phyloP scores from a whole-genome alignment of 2,113 vertebrate genomes.

The Indri indri region DNA sequence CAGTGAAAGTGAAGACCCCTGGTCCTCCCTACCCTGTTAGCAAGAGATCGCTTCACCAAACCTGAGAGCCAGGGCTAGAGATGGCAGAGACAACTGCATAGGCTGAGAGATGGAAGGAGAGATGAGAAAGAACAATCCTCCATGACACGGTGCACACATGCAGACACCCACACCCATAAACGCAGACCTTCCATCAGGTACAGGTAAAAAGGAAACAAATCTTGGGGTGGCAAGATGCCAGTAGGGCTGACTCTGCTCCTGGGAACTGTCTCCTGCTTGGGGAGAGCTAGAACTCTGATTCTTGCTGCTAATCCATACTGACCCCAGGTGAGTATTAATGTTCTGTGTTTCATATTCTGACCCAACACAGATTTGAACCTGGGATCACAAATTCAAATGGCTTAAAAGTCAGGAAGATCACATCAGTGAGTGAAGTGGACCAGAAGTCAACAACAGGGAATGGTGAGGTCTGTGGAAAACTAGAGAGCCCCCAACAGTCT shows the following conservation, averaged over 20 bases:
- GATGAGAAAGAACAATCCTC: background rate
- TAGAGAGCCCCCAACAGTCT: background rate
- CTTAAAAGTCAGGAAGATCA: background rate
- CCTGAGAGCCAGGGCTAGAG: background rate
- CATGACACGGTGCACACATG: rapidly evolving
- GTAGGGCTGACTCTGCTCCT: background rate
- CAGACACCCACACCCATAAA: background rate
- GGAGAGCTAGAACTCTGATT: background rate
- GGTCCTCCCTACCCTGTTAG: background rate
- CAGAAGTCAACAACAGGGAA: no score
- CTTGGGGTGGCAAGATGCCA: background rate
- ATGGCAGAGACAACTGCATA: no score
- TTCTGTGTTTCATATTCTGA: background rate
- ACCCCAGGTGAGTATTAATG: background rate
- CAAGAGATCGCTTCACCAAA: background rate
- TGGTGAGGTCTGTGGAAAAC: background rate
- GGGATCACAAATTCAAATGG: background rate
- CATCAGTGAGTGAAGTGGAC: background rate
- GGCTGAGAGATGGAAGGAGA: background rate
- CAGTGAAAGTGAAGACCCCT: background rate
- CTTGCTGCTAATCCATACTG: no score
- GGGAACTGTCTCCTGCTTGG: no score
- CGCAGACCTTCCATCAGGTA: background rate
- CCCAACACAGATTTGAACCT: background rate
- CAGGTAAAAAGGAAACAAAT: background rate